Base-by-base conservation (phyloP, 1,140 invertebrate genomes). In the Drosophila bocqueti region DNA sequence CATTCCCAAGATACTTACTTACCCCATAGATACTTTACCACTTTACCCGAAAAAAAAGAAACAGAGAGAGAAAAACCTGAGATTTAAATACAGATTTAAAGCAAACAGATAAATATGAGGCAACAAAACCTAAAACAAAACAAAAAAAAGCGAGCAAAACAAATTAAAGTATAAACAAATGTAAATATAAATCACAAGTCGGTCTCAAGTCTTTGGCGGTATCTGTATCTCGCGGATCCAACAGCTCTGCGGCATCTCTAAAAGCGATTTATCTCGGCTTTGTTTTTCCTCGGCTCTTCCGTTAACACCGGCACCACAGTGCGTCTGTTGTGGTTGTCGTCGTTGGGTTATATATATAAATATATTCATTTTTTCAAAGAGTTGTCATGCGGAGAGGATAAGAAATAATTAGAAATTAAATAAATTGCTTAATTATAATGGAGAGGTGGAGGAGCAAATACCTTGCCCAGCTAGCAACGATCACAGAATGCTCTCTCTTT, bases 211-310 rank as follows among this genome's bases (percentile, higher is more conserved):
- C 71, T 79, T 72, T 83, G 58, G 57, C 34, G 15, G 49, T 45
- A 47, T 46, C 40, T 45, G 54, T 79, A 62, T 71, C 57, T 57
- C 21, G 34, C 7, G 36, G 57, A 43, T 49, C 29, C 29, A 60
- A n/a, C 31, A 46, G 46, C 36, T 31, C 4, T 26, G 31, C 9
- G 24, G 40, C 43, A 59, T 59, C 65, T 60, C 59, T 81, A 86
- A 76, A 89, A 90, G 77, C 84, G 84, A 76, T 89, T 75, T 90
- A 85, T 89, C 81, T 90, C 85, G 50, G 64, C 65, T 66, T 76
- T 58, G 47, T 47, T 76, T 42, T 34, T 72, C 21, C 4, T 52
- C 29, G 73, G 38, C 29, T 68, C 84, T 38, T 72, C 75, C 74
- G 34, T 47, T n/a, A 79, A 58, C 36, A 90, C 81, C 5, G 84